Conservation (phyloP, 2,888 invertebrate species). For the Limnephilus lunatus region DNA sequence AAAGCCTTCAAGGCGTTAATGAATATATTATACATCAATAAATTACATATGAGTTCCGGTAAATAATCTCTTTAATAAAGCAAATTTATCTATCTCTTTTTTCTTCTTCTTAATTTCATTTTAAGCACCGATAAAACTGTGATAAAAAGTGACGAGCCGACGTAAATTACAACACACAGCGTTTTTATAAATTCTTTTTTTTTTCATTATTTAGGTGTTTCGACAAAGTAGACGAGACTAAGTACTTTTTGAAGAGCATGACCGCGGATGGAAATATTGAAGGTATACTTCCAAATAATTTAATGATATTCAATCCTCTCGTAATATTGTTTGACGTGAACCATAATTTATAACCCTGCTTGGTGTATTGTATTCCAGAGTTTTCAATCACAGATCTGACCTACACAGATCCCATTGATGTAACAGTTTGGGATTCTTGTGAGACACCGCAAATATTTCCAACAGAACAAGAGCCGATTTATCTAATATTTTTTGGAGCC, state of each 20-base stretch:
- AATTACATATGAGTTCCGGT: no score
- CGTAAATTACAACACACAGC: no score
- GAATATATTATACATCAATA: no score
- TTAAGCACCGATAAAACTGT: no score
- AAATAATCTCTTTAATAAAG: no score
- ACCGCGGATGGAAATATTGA: neutral
- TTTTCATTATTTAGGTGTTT: neutral
- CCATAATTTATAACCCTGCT: neutral
- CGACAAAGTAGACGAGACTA: neutral
- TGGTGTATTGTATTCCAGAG: neutral
- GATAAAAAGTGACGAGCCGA: no score
- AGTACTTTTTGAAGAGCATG: neutral
- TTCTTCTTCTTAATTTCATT: no score
- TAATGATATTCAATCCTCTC: neutral
- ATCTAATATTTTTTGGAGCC: slow-evolving; percentile 39
- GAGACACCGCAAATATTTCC: slow-evolving; percentile 17
- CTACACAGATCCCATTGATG: slow-evolving; percentile 37
- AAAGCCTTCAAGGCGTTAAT: no score
- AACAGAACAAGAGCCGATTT: slow-evolving; percentile 18
- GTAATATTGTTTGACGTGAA: neutral
- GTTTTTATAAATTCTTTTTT: neutral
- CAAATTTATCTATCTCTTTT: no score
- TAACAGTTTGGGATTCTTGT: slow-evolving; percentile 20
- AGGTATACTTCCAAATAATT: neutral
- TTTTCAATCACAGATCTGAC: neutral